These are phyloP conservation scores for Palythoa grandis DNA, from an alignment of 92 coral and sea anemone genomes.

Conservation along the genomic window DNA sequence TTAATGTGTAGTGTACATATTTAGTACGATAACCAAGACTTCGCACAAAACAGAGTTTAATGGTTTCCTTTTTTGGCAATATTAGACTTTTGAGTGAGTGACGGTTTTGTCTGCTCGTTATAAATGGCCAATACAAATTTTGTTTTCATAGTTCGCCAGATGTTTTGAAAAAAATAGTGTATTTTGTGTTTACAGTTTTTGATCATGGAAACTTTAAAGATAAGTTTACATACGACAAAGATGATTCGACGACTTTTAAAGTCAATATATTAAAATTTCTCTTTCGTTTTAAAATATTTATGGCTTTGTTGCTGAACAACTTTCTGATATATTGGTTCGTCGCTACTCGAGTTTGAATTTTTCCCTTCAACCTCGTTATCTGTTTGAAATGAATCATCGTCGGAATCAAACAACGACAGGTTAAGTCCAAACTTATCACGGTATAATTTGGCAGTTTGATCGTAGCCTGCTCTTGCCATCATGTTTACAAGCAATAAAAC, in stretches of 20 bases:
- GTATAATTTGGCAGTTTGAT: conserved; percentile 76
- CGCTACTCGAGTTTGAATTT: not conserved
- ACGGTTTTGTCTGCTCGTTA: not conserved
- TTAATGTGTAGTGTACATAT: not conserved
- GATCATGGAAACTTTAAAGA: not conserved
- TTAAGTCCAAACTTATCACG: conserved; percentile 79
- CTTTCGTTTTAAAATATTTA: conserved; percentile 11
- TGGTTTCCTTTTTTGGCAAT: not conserved
- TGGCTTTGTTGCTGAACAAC: conserved; percentile 2
- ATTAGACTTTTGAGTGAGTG: not conserved
- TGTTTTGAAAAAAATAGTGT: conserved; percentile 3
- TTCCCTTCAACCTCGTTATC: not conserved
- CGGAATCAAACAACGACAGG: not conserved
- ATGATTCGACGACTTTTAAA: not conserved
- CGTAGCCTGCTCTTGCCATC: conserved; percentile 76
- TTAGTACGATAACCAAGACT: not conserved
- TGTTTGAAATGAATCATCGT: conserved; percentile 13
- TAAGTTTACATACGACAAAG: not conserved
- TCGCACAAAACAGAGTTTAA: not conserved
- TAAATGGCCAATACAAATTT: not conserved
- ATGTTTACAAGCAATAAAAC: conserved; percentile 64
- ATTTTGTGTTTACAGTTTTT: not conserved
- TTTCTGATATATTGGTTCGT: conserved; percentile 23
- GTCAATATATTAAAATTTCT: not conserved
- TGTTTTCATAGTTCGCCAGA: not conserved